Conservation (phyloP, 1,140 invertebrate genomes). For the Temnothorax longispinosus region DNA sequence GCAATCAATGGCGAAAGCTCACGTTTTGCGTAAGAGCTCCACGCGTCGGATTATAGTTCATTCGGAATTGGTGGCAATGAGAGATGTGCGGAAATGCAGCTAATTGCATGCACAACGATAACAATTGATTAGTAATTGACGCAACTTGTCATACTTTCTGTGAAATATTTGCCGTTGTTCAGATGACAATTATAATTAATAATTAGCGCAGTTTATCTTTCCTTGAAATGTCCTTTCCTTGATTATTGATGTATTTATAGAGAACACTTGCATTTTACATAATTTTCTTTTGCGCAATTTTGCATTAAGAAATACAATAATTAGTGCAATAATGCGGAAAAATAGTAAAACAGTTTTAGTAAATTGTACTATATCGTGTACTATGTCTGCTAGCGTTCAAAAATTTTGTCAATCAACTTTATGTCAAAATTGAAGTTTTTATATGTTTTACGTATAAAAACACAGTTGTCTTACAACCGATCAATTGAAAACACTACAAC, state of each 20-base stretch:
- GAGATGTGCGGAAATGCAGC: background rate
- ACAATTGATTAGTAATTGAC: slow-evolving; percentile 36
- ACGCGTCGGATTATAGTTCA: background rate
- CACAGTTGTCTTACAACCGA: background rate
- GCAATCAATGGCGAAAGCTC: slow-evolving; percentile 12
- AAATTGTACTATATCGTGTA: background rate
- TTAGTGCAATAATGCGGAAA: background rate
- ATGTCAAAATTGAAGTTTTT: background rate
- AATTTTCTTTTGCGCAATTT: background rate
- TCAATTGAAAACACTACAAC: background rate
- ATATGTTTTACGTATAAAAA: background rate
- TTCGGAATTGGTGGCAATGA: background rate
- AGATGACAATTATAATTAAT: background rate
- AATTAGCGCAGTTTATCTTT: background rate
- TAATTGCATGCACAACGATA: background rate
- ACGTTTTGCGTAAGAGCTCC: background rate
- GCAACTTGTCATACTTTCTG: background rate
- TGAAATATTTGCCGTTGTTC: background rate
- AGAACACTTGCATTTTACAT: slow-evolving; percentile 12
- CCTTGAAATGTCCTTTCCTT: background rate
- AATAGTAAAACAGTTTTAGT: background rate
- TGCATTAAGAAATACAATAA: background rate
- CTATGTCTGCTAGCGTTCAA: background rate
- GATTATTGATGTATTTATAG: background rate
- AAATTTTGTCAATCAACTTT: background rate